Conservation (phyloP, 2,797 vertebrate species). For the Poecile montanus region DNA sequence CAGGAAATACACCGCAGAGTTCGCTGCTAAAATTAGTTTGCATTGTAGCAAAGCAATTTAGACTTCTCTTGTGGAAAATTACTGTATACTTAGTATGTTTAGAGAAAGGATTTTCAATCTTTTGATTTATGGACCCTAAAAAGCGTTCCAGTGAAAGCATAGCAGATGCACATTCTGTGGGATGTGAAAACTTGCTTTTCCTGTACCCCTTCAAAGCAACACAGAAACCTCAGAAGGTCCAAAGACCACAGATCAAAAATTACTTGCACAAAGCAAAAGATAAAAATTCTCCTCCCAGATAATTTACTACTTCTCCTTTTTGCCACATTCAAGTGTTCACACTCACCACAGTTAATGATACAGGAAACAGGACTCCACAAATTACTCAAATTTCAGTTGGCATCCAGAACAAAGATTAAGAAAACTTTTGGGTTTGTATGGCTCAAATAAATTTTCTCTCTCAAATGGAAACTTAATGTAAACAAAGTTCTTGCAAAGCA, state of each 20-base stretch:
- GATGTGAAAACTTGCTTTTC: background rate
- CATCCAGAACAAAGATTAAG: background rate
- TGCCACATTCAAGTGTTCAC: background rate
- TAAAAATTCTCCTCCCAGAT: background rate
- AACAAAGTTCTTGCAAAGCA: background rate
- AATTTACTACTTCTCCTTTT: background rate
- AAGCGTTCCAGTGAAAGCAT: background rate
- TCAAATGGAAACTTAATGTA: background rate
- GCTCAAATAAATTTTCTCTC: background rate
- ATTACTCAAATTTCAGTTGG: background rate
- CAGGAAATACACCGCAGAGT: background rate
- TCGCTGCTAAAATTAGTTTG: background rate
- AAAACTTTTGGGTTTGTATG: background rate
- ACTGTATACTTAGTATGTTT: background rate
- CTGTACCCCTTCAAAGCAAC: background rate
- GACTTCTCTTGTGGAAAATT: conserved; percentile 46
- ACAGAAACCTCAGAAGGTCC: background rate
- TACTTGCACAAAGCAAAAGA: background rate
- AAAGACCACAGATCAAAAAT: background rate
- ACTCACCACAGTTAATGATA: background rate
- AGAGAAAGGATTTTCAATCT: conserved; percentile 16
- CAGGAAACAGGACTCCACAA: background rate
- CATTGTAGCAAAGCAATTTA: background rate
- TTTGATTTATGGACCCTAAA: conserved; percentile 32
- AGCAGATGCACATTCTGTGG: background rate